A percentile compares a stretch with the other conserved stretches of the same genome.
phyloP scores from a whole-genome alignment of 2,888 invertebrate genomes.

The Cheilosia soror region DNA sequence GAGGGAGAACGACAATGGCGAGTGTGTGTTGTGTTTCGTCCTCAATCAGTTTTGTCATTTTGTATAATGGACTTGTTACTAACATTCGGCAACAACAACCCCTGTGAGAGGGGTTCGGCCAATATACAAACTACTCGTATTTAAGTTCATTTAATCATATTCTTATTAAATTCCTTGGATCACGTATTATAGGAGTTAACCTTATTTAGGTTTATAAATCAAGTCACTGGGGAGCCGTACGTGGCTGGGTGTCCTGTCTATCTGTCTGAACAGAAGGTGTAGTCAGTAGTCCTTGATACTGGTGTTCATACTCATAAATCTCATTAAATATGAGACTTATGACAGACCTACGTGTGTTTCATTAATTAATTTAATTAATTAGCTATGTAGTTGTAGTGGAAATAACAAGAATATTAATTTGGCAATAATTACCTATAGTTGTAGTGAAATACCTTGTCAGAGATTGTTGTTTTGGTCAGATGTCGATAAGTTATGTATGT shows the following conservation, averaged over 20 bases:
- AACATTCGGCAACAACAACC: conserved; percentile 3
- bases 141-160: conserved; percentile 61
- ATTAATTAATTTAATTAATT: conserved; percentile 68
- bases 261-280: not conserved
- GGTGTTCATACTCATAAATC: conserved; percentile 58
- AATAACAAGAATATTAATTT: conserved; percentile 29
- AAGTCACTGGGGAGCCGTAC: conserved; percentile 55
- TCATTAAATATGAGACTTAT: conserved; percentile 63
- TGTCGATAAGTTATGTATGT: not conserved
- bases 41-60: conserved; percentile 72
- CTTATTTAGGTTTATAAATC: conserved; percentile 65
- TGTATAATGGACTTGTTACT: conserved; percentile 65
- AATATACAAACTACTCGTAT: conserved; percentile 46
- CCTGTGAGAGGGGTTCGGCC: not conserved
- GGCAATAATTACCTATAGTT: not conserved
- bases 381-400: conserved; percentile 21
- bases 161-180: conserved; percentile 65
- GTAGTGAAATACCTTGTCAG: no score
- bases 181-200: conserved; percentile 56
- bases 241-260: conserved; percentile 14
- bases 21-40: conserved; percentile 25
- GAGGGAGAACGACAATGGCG: conserved; percentile 51
- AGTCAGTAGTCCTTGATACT: conserved; percentile 12
- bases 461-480: no score
- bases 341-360: conserved; percentile 56